phyloP scores from a whole-genome alignment of 2,888 invertebrate species.

The Drosophila pullipes region DNA sequence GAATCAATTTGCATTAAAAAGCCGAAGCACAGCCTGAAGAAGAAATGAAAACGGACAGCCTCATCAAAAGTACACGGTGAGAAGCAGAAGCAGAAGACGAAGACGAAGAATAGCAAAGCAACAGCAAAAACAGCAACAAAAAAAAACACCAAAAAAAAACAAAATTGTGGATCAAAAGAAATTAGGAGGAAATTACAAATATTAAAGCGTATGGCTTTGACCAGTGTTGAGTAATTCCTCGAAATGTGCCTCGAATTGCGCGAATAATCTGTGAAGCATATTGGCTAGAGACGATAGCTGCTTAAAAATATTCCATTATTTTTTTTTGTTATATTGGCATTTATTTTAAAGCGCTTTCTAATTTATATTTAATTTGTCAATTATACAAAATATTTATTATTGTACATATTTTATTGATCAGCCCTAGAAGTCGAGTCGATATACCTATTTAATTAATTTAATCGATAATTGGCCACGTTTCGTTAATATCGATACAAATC shows the following conservation, averaged over 20 bases:
- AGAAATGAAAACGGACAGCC: neutral
- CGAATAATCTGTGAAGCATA: neutral
- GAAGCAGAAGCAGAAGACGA: neutral
- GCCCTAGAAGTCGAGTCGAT: neutral
- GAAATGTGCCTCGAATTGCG: neutral
- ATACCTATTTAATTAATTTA: neutral
- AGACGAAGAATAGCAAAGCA: neutral
- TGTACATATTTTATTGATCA: neutral
- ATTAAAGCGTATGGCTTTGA: neutral
- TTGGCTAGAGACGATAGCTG: neutral
- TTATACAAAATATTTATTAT: neutral
- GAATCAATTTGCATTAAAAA: conserved; percentile 40
- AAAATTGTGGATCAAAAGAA: conserved; percentile 1
- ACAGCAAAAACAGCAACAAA: neutral
- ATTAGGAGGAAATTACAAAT: neutral
- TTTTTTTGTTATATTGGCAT: neutral
- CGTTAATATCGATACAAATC: no score
- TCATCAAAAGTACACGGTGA: neutral
- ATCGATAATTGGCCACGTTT: neutral
- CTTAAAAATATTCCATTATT: neutral
- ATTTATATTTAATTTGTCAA: neutral
- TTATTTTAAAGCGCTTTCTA: neutral
- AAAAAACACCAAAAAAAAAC: no score
- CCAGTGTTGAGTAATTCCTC: conserved; percentile 1
- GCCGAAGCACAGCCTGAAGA: neutral